A percentile compares a stretch with the other conserved stretches of the same genome.
phyloP scores from a whole-genome alignment of 1,140 invertebrate species.

The Steinernema feltiae region DNA sequence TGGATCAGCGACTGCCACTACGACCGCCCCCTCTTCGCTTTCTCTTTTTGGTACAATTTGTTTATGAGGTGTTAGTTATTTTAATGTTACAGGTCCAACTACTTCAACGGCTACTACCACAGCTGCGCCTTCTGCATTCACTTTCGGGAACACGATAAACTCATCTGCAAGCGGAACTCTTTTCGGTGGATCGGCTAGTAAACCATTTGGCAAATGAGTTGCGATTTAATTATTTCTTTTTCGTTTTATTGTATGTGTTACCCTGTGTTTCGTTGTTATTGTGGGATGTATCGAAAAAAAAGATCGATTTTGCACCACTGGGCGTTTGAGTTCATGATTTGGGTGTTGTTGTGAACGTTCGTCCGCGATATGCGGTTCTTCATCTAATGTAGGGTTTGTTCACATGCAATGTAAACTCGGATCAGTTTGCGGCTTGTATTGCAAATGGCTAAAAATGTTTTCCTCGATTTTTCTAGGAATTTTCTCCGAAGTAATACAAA shows the following conservation, averaged over 20 bases:
- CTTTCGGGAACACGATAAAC: background rate
- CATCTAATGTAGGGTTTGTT: too few species aligned
- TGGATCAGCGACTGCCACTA: background rate
- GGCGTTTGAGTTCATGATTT: too few species aligned
- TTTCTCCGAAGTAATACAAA: too few species aligned
- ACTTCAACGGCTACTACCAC: background rate
- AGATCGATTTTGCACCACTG: too few species aligned
- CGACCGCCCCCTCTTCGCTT: background rate
- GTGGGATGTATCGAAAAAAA: background rate
- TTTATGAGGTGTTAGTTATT: background rate
- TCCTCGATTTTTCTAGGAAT: too few species aligned
- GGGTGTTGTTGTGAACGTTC: too few species aligned
- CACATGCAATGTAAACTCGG: too few species aligned
- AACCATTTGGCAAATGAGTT: slow-evolving; percentile 1
- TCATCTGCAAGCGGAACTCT: background rate
- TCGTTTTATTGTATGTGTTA: background rate
- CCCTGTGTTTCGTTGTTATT: background rate
- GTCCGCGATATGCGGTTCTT: too few species aligned
- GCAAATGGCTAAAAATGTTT: too few species aligned
- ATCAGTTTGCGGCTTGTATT: too few species aligned
- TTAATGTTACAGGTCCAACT: background rate
- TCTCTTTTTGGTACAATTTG: background rate
- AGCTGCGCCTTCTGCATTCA: background rate
- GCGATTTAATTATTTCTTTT: background rate
- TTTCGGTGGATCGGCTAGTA: background rate